Conservation (phyloP, 2,888 invertebrate genomes). For the Argynnis bischoffii region DNA sequence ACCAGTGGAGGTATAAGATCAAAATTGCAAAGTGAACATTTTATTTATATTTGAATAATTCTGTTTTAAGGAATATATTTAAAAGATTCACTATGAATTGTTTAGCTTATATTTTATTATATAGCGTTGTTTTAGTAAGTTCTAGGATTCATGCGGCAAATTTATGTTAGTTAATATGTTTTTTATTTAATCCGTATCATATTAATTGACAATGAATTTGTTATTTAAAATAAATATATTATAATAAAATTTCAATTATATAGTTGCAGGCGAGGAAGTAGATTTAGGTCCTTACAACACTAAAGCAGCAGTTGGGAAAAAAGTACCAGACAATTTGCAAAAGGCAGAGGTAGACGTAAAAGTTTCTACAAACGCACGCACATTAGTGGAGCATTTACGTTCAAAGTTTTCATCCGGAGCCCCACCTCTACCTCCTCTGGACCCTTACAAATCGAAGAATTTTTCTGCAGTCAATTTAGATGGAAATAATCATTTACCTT, state of each 20-base stretch:
- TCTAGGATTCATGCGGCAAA: background rate
- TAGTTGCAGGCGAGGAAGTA: slow-evolving; percentile 6
- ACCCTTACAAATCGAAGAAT: background rate
- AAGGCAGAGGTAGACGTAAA: background rate
- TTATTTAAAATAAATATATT: background rate
- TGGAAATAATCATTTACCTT: background rate
- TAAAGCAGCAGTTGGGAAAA: background rate
- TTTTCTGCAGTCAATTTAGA: slow-evolving; percentile 6
- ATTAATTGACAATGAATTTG: too few species aligned
- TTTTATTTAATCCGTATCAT: too few species aligned
- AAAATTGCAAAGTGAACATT: too few species aligned
- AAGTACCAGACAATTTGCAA: background rate
- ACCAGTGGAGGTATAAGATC: too few species aligned
- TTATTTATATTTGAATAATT: too few species aligned
- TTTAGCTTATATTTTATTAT: background rate
- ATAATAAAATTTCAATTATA: background rate
- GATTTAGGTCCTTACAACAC: slow-evolving; percentile 6
- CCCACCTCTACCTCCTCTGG: slow-evolving; percentile 8
- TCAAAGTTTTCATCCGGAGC: slow-evolving; percentile 8
- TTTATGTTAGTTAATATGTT: slow-evolving; percentile 1
- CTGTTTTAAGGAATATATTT: background rate
- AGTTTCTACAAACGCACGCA: background rate
- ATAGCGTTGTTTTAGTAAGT: background rate
- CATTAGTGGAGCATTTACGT: background rate
- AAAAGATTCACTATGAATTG: slow-evolving; percentile 1